phyloP scores from a whole-genome alignment of 1,140 invertebrate genomes.

The Drosophila bocqueti region DNA sequence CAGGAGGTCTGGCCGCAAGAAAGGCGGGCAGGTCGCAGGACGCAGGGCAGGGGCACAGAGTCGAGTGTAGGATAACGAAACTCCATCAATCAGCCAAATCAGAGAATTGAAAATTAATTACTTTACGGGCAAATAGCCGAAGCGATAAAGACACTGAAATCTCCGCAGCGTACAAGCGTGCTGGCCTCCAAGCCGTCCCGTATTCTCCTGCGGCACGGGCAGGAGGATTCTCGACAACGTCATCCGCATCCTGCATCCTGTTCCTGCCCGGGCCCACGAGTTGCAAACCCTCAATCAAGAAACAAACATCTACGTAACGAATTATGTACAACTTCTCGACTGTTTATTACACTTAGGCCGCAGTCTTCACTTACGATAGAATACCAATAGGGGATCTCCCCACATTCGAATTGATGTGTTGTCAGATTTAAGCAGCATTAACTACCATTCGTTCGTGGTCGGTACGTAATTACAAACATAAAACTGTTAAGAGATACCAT shows the following conservation, averaged over 20 bases:
- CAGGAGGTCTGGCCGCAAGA: constrained; percentile 3
- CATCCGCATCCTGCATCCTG: constrained; percentile 1
- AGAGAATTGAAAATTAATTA: constrained; percentile 30
- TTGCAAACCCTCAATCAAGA: constrained; percentile 44
- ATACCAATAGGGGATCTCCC: constrained; percentile 25
- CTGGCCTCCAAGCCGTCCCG: neutral
- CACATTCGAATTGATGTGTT: constrained; percentile 52
- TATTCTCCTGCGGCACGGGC: neutral
- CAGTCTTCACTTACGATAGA: constrained; percentile 31
- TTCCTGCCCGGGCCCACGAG: constrained; percentile 6
- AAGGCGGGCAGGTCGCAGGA: neutral
- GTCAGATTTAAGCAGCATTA: constrained; percentile 50
- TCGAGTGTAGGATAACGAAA: constrained; percentile 40
- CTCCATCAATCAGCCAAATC: constrained; percentile 62
- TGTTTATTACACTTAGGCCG: constrained; percentile 41
- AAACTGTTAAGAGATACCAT: constrained; percentile 59
- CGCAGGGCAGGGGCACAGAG: constrained; percentile 14
- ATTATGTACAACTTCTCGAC: constrained; percentile 72
- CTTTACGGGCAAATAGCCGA: constrained; percentile 34
- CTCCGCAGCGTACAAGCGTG: neutral
- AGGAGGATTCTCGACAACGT: neutral
- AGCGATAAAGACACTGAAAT: constrained; percentile 5
- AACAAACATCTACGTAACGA: constrained; percentile 69
- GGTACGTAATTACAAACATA: constrained; percentile 52
- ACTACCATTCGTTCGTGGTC: constrained; percentile 48